These are phyloP conservation scores for Musca vetustissima DNA, from an alignment of 1,140 invertebrate species.

Conservation along the genomic window DNA sequence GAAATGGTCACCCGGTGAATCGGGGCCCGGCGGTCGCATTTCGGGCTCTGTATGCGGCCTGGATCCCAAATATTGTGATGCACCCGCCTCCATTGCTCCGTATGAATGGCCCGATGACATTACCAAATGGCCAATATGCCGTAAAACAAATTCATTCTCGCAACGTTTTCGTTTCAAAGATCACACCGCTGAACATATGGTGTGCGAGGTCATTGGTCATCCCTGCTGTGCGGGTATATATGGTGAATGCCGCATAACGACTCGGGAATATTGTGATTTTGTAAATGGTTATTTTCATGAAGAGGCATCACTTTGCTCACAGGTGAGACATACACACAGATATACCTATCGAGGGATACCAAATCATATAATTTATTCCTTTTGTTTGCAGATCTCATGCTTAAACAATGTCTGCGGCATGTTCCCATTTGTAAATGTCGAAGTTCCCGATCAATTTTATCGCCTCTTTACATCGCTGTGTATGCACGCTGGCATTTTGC, in stretches of 20 bases:
- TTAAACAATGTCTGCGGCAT: slow-evolving; percentile 98
- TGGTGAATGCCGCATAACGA: slow-evolving; percentile 96
- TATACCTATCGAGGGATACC: no score
- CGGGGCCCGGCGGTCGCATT: slow-evolving; percentile 81
- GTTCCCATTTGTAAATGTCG: slow-evolving; percentile 90
- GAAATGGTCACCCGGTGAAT: slow-evolving; percentile 86
- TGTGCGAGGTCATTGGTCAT: slow-evolving; percentile 92
- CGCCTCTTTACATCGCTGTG: slow-evolving; percentile 95
- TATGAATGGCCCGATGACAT: slow-evolving; percentile 99
- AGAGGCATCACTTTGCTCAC: slow-evolving; percentile 96
- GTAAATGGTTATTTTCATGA: slow-evolving; percentile 96
- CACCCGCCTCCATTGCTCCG: slow-evolving; percentile 89
- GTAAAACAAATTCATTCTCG: slow-evolving; percentile 70
- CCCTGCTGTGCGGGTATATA: slow-evolving; percentile 98
- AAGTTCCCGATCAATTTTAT: slow-evolving; percentile 97
- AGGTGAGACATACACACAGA: slow-evolving; percentile 66
- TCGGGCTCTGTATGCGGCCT: slow-evolving; percentile 96
- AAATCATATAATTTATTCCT: slow-evolving; percentile 2
- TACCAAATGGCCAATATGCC: slow-evolving; percentile 96
- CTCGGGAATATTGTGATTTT: slow-evolving; percentile 97
- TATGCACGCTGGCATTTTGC: slow-evolving; percentile 94
- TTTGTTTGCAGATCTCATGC: slow-evolving; percentile 88
- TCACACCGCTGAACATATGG: slow-evolving; percentile 91
- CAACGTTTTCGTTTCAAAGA: slow-evolving; percentile 67
- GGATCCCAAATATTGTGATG: slow-evolving; percentile 96